A percentile compares a stretch with the other conserved stretches of the same genome.
Conservation (phyloP, 2,888 invertebrate genomes). For the Heliconius charithonia region DNA sequence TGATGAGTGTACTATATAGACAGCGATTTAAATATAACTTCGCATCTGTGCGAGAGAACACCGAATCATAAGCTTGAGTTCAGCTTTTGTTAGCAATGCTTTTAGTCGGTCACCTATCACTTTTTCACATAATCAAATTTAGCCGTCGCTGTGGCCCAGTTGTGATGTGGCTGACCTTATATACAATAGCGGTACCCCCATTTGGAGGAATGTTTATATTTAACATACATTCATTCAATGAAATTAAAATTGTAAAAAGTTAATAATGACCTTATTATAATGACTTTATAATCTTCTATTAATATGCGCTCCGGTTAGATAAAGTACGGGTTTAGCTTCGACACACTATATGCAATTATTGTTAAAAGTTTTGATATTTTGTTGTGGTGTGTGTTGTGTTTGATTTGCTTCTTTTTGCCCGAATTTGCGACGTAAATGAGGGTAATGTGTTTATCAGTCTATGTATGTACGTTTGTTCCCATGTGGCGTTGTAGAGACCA, state of each 20-base stretch:
- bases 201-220: too few species aligned
- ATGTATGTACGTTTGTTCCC: not conserved
- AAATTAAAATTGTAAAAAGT: too few species aligned
- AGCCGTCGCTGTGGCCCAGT: not conserved
- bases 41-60: slow-evolving; percentile 52
- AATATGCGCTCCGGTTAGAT: too few species aligned
- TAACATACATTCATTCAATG: too few species aligned
- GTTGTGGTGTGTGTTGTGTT: too few species aligned
- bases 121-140: not conserved
- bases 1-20: slow-evolving; percentile 68
- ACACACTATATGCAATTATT: not conserved
- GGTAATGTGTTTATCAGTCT: too few species aligned
- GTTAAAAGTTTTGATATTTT: too few species aligned
- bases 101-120: slow-evolving; percentile 9
- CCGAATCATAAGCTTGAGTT: slow-evolving; percentile 42
- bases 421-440: too few species aligned
- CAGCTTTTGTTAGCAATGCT: slow-evolving; percentile 21
- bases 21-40: slow-evolving; percentile 78
- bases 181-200: not conserved
- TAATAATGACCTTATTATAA: too few species aligned
- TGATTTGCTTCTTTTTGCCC: too few species aligned
- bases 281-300: too few species aligned
- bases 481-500: not conserved
- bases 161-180: not conserved
- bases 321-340: not conserved